Evolutionary conservation across 2,888 invertebrate genomes (phyloP).

Genomic region (Colostygia pectinataria): DNA sequence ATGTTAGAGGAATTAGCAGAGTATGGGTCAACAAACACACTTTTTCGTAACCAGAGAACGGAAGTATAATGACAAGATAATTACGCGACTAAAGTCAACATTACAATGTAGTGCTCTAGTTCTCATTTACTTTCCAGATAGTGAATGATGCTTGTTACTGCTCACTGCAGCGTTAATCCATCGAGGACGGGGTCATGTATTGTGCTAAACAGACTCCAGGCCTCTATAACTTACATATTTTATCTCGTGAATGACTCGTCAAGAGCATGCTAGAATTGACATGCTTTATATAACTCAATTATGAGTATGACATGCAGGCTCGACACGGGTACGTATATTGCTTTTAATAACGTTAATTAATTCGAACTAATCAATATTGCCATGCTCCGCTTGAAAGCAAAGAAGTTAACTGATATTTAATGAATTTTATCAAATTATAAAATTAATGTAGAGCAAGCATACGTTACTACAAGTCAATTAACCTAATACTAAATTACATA

Average conservation of each 20-base stretch:
- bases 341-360: constrained; percentile 24
- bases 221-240: constrained; percentile 55
- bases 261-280: constrained; percentile 75
- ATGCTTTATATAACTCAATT: constrained; percentile 75
- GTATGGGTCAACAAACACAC: constrained; percentile 7
- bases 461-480: no score
- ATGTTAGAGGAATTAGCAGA: constrained; percentile 11
- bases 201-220: constrained; percentile 61
- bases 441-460: no score
- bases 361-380: not conserved
- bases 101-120: not conserved
- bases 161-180: constrained; percentile 43
- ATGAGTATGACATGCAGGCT: constrained; percentile 61
- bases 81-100: not conserved
- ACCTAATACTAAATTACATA: not conserved
- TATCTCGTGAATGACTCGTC: constrained; percentile 63
- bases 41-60: constrained; percentile 6
- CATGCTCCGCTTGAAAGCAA: not conserved
- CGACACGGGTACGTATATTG: constrained; percentile 38
- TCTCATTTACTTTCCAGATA: not conserved
- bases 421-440: no score
- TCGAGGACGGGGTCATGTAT: constrained; percentile 46
- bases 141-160: constrained; percentile 23
- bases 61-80: constrained; percentile 4
- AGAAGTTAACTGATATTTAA: no score